Percentiles rank a stretch among this genome's conserved stretches.
These are phyloP conservation scores for Lithosia quadra DNA, from an alignment of 2,888 invertebrate species.

Conservation along the genomic window DNA sequence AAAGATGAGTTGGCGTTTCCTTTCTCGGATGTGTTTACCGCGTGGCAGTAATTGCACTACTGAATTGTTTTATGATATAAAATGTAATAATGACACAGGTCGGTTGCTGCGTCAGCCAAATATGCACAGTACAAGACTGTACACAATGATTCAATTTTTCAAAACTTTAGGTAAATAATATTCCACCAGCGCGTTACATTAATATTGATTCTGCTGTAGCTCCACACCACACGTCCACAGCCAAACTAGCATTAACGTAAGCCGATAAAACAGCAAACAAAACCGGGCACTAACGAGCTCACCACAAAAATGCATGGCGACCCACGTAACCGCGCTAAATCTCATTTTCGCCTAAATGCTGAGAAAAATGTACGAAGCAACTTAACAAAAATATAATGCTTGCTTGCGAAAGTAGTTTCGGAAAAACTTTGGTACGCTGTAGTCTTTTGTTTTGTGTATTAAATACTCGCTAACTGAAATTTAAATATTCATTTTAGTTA, in stretches of 20 bases:
- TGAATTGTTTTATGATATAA: no score
- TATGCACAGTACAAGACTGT: no score
- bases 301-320: conserved; percentile 49
- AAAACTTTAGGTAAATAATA: neutral
- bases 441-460: neutral
- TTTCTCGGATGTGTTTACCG: neutral
- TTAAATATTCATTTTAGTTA: neutral
- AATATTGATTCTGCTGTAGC: neutral
- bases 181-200: neutral
- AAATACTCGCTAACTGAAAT: neutral
- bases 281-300: conserved; percentile 34
- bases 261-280: conserved; percentile 13
- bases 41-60: no score
- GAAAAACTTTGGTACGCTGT: neutral
- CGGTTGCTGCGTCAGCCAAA: no score
- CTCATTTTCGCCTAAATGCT: conserved; percentile 56
- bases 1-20: no score
- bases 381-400: neutral
- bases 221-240: neutral
- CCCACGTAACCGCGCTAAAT: conserved; percentile 45
- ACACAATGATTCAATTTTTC: neutral
- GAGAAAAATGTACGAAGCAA: conserved; percentile 51
- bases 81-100: no score
- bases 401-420: neutral
- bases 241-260: conserved; percentile 21